Conservation (phyloP, 2,113 vertebrate species). For the Ceyx margarethae region DNA sequence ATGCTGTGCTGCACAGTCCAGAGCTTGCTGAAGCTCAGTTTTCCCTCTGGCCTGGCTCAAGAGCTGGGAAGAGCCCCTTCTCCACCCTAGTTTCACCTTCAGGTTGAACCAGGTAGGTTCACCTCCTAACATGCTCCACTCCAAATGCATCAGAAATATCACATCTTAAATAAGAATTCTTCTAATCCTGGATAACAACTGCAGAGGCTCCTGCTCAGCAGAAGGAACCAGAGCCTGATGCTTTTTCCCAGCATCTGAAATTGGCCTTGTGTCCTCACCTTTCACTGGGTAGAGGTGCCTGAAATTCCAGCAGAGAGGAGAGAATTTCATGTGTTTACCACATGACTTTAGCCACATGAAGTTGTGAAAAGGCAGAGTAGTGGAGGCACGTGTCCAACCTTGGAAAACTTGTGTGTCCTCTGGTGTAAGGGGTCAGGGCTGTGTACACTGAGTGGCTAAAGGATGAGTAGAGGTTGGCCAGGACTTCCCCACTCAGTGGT, state of each 20-base stretch:
- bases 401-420: rapidly evolving
- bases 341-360: background rate
- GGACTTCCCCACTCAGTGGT: background rate
- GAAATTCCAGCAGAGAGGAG: background rate
- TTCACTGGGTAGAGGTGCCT: background rate
- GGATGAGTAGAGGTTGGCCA: background rate
- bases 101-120: background rate
- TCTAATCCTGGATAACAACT: background rate
- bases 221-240: background rate
- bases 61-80: background rate
- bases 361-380: background rate
- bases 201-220: background rate
- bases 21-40: background rate
- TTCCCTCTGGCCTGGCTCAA: background rate
- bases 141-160: background rate
- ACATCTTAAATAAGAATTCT: background rate
- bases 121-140: background rate
- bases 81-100: background rate
- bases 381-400: background rate
- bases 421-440: background rate
- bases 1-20: background rate
- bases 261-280: background rate
- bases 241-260: background rate
- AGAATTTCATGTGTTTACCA: background rate
- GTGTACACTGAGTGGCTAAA: background rate